These are phyloP conservation scores for Eubucco bourcierii DNA, from an alignment of 2,113 vertebrate species.

Conservation along the genomic window DNA sequence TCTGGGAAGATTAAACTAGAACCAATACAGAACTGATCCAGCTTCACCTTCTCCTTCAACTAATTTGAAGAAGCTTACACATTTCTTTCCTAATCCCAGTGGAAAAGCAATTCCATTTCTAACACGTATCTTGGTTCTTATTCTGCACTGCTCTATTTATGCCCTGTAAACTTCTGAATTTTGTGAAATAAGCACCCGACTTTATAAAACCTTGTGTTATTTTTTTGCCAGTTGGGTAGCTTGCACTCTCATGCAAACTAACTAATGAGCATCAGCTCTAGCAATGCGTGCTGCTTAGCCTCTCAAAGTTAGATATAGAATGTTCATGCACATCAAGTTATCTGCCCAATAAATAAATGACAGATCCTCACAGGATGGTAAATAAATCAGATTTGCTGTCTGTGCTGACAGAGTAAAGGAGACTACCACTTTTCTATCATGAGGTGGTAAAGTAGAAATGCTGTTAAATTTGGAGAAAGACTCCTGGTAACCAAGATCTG, in stretches of 20 bases:
- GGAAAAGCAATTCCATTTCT: not conserved
- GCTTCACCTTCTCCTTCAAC: not conserved
- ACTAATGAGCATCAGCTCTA: not conserved
- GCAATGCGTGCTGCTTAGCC: not conserved
- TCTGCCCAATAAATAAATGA: not conserved
- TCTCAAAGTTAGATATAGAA: not conserved
- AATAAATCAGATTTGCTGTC: constrained; percentile 4
- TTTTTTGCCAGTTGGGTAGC: not conserved
- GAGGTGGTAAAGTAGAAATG: not conserved
- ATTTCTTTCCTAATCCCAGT: not conserved
- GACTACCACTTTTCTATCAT: not conserved
- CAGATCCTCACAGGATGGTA: not conserved
- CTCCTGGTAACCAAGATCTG: not conserved
- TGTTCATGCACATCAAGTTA: not conserved
- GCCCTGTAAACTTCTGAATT: not conserved
- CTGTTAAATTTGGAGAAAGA: constrained; percentile 25
- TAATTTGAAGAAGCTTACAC: not conserved
- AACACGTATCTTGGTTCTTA: not conserved
- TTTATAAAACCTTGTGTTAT: not conserved
- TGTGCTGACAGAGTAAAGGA: constrained; percentile 7
- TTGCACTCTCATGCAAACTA: not conserved
- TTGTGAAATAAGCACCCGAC: not conserved
- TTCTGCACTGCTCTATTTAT: not conserved
- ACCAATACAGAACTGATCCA: not conserved
- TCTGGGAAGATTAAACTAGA: too few species aligned